phyloP scores from a whole-genome alignment of 2,797 vertebrate species.

The Cynopterus sphinx region DNA sequence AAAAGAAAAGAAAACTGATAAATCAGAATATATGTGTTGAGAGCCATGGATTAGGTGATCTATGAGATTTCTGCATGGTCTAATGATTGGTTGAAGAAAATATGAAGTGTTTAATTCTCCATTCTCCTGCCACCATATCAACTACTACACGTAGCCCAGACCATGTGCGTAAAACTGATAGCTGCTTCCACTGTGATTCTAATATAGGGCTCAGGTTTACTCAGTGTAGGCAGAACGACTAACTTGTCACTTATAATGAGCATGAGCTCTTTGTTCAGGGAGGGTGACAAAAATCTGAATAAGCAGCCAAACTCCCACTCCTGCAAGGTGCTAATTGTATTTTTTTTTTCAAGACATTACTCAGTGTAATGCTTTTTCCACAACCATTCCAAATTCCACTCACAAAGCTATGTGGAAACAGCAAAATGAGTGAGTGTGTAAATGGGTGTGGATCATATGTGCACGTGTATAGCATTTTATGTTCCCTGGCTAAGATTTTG shows the following conservation, averaged over 20 bases:
- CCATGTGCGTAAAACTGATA: fast-evolving
- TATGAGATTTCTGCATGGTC: background rate
- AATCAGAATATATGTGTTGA: background rate
- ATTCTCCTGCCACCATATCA: background rate
- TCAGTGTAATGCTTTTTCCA: background rate
- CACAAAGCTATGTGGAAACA: background rate
- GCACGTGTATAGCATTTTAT: background rate
- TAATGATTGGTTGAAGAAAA: background rate
- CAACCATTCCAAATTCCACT: background rate
- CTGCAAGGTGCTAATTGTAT: background rate
- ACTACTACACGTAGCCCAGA: background rate
- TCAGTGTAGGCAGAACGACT: background rate
- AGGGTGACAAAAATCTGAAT: background rate
- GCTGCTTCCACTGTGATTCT: background rate
- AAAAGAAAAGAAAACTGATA: background rate
- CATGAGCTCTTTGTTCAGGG: background rate
- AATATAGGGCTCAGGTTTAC: background rate
- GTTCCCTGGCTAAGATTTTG: slow-evolving; percentile 19
- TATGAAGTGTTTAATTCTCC: background rate
- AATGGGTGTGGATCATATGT: background rate
- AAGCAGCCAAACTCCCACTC: background rate
- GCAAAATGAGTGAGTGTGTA: background rate
- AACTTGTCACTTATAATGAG: background rate
- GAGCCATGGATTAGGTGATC: background rate
- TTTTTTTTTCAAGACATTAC: background rate